Evolutionary conservation across 2,113 vertebrate species (phyloP), one percentile per base, ranked within the genome.

Genomic region (Polypterus bichir): DNA sequence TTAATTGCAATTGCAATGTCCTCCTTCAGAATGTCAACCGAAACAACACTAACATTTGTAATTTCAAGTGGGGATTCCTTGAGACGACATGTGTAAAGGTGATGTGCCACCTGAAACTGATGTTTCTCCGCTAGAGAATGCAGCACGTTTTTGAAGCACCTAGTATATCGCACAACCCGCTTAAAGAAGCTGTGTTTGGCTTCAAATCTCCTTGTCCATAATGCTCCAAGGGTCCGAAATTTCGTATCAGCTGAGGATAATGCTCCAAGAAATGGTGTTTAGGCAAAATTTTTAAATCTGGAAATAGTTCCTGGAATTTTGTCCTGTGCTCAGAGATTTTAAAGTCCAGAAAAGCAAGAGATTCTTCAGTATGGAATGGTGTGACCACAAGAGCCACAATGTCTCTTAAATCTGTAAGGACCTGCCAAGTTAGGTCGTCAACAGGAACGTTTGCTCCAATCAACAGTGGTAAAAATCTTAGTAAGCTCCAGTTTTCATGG

Each of bases 181-280:
- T 74, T 60, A 55, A 73, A 73, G 63, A 75, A 72, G 52, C 70
- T 68, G 48, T 71, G 72, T 54, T 73, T 73, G 5, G 59, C 59
- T 62, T 70, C 68, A 64, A 73, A 73, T 9, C 64, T 60, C 62
- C 68, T 70, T 2, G 66, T 61, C 71, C 68, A 70, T 45, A 69
- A 11, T 27, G 60, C 52, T 58, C 69, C 66, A 8, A 74, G 51
- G 67, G 73, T 1, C 67, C 70, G 70, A 59, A 69, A 44, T 65
- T 4, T 7, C 52, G 27, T 59, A 72, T 69, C 63, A 72, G 59
- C 44, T 61, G 6, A 10, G 61, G 62, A 46, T 69, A 69, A 62
- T 71, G 71, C 10, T 69, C 66, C 59, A 74, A 60, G 53, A 62
- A 72, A 55, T 70, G 58, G 59, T 74, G 49, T 44, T 73, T 69